These are phyloP conservation scores for Apostichopus californicus DNA, from an alignment of 35 echinoderm and acorn worm species.

Conservation along the genomic window DNA sequence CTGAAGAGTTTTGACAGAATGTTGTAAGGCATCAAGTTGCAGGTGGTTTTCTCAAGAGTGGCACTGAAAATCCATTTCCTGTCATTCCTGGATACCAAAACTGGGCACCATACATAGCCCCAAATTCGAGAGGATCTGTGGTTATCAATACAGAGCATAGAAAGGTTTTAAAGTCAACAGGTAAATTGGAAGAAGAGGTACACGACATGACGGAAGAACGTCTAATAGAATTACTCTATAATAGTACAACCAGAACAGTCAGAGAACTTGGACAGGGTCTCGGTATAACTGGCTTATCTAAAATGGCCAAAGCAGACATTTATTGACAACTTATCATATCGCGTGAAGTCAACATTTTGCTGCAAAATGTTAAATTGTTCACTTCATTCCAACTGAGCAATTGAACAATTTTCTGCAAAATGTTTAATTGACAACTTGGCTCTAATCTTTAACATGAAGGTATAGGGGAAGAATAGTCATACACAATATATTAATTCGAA, in stretches of 20 bases:
- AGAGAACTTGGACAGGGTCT: background rate
- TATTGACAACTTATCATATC: too few relatives aligned
- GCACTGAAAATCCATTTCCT: background rate
- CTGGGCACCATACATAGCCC: background rate
- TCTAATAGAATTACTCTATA: slow-evolving; percentile 15
- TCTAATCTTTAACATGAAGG: too few relatives aligned
- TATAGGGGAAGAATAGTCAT: too few relatives aligned
- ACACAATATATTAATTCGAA: too few relatives aligned
- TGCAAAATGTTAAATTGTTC: too few relatives aligned
- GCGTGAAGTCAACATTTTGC: too few relatives aligned
- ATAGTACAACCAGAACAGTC: background rate
- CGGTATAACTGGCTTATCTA: background rate
- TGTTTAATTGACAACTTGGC: too few relatives aligned
- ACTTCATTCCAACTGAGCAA: too few relatives aligned
- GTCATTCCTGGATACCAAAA: too few relatives aligned
- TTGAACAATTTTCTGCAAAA: too few relatives aligned
- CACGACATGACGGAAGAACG: slow-evolving; percentile 18
- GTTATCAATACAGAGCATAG: background rate
- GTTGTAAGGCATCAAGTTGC: too few relatives aligned
- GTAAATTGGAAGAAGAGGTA: slow-evolving; percentile 22
- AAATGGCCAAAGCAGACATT: slow-evolving; percentile 18
- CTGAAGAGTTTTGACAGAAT: too few relatives aligned
- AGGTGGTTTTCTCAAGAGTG: slow-evolving; percentile 25
- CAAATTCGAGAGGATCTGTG: background rate
- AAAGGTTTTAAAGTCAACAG: slow-evolving; percentile 11